Conservation (phyloP, 2,888 invertebrate genomes). For the Melikaiella ostensackeni region DNA sequence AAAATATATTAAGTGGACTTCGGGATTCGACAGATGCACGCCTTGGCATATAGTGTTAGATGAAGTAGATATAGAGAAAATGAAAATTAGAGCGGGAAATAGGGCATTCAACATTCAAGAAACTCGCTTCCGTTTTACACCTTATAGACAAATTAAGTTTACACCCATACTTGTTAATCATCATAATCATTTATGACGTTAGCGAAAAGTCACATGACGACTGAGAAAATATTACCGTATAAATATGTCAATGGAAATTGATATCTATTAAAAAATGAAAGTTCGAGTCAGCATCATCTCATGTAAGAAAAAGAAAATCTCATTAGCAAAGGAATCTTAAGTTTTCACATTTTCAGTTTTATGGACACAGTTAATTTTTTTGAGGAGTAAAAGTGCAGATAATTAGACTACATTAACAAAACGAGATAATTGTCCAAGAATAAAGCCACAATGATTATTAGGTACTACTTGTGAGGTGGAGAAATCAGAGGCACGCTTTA, state of each 20-base stretch:
- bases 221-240: neutral
- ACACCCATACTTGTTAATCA: neutral
- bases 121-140: slow-evolving; percentile 16
- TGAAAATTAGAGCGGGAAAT: too few relatives aligned
- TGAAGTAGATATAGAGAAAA: too few relatives aligned
- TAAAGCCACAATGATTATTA: slow-evolving; percentile 6
- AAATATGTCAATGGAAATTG: neutral
- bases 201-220: neutral
- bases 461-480: neutral
- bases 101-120: too few relatives aligned
- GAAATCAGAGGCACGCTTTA: slow-evolving; percentile 12
- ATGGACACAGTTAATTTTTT: neutral
- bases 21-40: too few relatives aligned
- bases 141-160: neutral
- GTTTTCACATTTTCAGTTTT: slow-evolving; percentile 16
- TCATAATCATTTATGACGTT: neutral
- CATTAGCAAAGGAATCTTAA: neutral
- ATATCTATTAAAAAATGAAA: slow-evolving; percentile 21
- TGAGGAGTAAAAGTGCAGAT: neutral
- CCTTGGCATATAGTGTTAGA: too few relatives aligned
- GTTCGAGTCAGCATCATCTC: slow-evolving; percentile 1
- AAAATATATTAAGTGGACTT: too few relatives aligned
- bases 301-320: neutral
- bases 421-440: slow-evolving; percentile 20
- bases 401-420: slow-evolving; percentile 19